Evolutionary conservation across 2,113 vertebrate species (phyloP).

Genomic region (Hystrix cristata): DNA sequence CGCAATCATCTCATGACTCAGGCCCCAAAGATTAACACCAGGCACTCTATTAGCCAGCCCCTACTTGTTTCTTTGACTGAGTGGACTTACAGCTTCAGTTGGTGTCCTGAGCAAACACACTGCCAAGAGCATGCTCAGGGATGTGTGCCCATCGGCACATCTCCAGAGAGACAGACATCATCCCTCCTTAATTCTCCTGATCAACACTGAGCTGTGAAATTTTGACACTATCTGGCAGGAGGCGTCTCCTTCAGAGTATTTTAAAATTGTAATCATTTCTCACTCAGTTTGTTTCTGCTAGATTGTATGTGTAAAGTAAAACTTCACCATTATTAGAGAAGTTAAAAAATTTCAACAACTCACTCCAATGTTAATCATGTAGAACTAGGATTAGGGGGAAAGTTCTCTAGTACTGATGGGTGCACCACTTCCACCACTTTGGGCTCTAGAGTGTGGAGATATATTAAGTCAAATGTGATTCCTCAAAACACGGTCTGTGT

Average conservation of each 20-base stretch:
- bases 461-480: not conserved
- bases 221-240: not conserved
- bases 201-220: not conserved
- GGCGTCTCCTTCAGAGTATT: not conserved
- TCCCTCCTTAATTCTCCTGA: not conserved
- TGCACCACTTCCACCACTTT: not conserved
- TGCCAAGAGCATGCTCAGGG: not conserved
- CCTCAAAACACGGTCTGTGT: not conserved
- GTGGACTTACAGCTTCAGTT: not conserved
- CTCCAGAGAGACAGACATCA: not conserved
- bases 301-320: not conserved
- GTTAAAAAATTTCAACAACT: not conserved
- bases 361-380: not conserved
- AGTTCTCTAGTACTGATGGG: rapidly evolving
- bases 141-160: too few species aligned
- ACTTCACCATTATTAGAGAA: not conserved
- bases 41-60: not conserved
- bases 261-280: not conserved
- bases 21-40: not conserved
- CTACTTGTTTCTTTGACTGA: not conserved
- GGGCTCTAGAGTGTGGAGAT: not conserved
- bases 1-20: not conserved
- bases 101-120: not conserved
- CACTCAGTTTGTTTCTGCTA: not conserved
- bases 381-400: not conserved